Conservation (phyloP, 2,888 invertebrate genomes). For the Leptinotarsa tumamoca region DNA sequence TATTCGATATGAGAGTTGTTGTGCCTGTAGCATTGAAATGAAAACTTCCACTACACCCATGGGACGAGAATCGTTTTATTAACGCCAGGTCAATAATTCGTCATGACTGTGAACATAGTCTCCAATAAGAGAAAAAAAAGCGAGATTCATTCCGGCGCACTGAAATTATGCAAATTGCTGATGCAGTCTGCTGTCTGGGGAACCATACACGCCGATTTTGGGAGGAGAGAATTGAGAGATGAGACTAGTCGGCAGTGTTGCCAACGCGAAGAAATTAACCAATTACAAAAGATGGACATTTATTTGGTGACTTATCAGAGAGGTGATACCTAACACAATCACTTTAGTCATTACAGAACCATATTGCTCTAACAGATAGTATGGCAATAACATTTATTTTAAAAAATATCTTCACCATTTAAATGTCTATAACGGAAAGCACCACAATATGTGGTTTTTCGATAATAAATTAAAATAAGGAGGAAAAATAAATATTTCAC, state of each 20-base stretch:
- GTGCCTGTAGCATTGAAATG: background rate
- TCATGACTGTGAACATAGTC: slow-evolving; percentile 38
- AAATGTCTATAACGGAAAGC: too few relatives aligned
- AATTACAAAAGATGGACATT: too few relatives aligned
- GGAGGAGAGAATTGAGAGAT: slow-evolving; percentile 9
- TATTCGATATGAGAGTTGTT: too few relatives aligned
- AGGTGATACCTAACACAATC: too few relatives aligned
- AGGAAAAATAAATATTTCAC: too few relatives aligned
- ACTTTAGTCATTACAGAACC: too few relatives aligned
- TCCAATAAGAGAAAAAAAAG: slow-evolving; percentile 26
- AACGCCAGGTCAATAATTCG: slow-evolving; percentile 32
- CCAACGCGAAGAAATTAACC: background rate
- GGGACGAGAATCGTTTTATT: background rate
- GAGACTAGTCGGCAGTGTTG: background rate
- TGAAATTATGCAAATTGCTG: slow-evolving; percentile 37
- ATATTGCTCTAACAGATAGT: too few relatives aligned
- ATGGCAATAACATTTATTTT: too few relatives aligned
- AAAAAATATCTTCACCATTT: too few relatives aligned
- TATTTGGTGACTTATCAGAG: too few relatives aligned
- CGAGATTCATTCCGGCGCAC: slow-evolving; percentile 31
- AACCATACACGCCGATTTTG: slow-evolving; percentile 21
- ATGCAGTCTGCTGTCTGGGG: slow-evolving; percentile 4
- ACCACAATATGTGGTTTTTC: too few relatives aligned
- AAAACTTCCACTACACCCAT: background rate
- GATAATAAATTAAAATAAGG: too few relatives aligned